phyloP scores from a whole-genome alignment of 2,113 vertebrate genomes.

The Sturnira hondurensis region DNA sequence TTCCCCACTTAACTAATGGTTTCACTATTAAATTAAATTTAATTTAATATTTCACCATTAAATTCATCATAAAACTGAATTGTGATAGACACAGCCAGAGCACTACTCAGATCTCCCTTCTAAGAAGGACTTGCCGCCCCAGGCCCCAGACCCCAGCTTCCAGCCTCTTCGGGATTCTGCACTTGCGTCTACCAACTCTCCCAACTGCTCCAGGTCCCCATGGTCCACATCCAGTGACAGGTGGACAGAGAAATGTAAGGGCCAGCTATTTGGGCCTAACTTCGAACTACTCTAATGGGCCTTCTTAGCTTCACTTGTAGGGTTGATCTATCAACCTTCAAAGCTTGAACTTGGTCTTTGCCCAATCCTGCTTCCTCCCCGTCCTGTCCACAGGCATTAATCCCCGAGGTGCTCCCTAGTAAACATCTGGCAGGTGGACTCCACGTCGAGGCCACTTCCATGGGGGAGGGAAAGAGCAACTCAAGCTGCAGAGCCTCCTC shows the following conservation, averaged over 20 bases:
- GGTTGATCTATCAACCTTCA: background rate
- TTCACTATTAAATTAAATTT: background rate
- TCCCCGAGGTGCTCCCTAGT: rapidly evolving
- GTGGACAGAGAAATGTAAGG: background rate
- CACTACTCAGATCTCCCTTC: background rate
- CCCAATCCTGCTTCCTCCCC: too few species aligned
- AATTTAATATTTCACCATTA: background rate
- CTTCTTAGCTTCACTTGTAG: background rate
- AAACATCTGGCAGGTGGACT: background rate
- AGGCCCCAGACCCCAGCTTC: rapidly evolving
- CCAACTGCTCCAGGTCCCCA: too few species aligned
- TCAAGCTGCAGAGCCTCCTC: background rate
- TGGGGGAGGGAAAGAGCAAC: background rate
- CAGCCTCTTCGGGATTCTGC: background rate
- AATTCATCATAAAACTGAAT: background rate
- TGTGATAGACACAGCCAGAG: background rate
- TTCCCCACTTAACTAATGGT: background rate
- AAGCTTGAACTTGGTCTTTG: background rate
- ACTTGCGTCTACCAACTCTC: rapidly evolving
- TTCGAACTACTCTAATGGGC: background rate
- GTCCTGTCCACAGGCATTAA: background rate
- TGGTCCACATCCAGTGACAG: background rate
- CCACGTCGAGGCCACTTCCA: background rate
- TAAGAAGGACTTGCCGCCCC: background rate
- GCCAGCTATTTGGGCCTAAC: background rate